Percentiles rank a stretch among this genome's conserved stretches.
Evolutionary conservation across 2,888 invertebrate genomes (phyloP).

Genomic region (Rhamnusium bicolor): DNA sequence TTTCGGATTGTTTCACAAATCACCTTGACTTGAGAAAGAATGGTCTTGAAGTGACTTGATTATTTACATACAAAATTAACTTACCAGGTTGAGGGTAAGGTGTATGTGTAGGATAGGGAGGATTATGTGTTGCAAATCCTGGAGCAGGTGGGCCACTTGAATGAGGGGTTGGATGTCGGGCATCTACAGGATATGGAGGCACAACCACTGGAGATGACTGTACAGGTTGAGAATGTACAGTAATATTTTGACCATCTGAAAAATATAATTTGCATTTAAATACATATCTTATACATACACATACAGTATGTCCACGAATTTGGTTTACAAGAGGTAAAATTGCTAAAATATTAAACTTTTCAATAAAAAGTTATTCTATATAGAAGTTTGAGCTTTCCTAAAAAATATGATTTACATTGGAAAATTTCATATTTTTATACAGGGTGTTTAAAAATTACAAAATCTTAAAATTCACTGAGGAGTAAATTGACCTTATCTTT

Average conservation of each 20-base stretch:
- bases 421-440: no score
- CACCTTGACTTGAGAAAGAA: not conserved
- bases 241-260: constrained; percentile 46
- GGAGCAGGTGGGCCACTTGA: constrained; percentile 28
- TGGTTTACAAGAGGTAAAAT: no score
- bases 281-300: no score
- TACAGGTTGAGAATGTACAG: constrained; percentile 39
- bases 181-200: constrained; percentile 48
- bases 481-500: no score
- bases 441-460: no score
- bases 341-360: no score
- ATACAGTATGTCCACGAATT: no score
- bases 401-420: no score
- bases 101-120: constrained; percentile 44
- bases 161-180: constrained; percentile 46
- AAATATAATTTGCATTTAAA: not conserved
- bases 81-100: constrained; percentile 34
- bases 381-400: no score
- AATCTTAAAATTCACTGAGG: no score
- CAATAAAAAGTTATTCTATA: no score
- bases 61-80: not conserved
- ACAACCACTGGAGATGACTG: constrained; percentile 38
- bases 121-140: constrained; percentile 39
- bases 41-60: not conserved
- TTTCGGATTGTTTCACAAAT: no score